A percentile compares a stretch with the other conserved stretches of the same genome.
Conservation (phyloP, 2,888 invertebrate species). For the Odontomyia ornata region DNA sequence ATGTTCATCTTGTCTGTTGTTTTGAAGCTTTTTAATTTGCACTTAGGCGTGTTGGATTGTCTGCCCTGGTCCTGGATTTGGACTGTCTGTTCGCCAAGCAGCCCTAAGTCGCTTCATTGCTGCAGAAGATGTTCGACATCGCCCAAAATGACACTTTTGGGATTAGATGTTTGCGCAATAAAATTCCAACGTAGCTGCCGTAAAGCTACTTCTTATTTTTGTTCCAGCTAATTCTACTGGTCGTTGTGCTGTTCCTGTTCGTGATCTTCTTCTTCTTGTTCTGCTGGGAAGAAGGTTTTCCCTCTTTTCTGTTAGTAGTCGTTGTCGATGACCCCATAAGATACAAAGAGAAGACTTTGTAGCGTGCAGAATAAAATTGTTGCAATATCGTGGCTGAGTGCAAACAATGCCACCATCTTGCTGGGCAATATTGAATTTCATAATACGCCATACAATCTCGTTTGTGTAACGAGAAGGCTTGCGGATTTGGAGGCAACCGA, state of each 20-base stretch:
- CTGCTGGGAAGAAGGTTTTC: neutral
- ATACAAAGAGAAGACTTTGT: neutral
- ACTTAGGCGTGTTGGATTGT: conserved; percentile 31
- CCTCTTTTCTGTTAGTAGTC: neutral
- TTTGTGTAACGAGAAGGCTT: neutral
- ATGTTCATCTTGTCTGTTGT: neutral
- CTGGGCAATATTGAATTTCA: neutral
- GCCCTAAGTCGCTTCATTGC: neutral
- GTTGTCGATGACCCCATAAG: neutral
- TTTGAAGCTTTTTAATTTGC: conserved; percentile 22
- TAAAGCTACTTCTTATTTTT: conserved; percentile 20
- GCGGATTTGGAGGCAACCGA: neutral
- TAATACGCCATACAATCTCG: neutral
- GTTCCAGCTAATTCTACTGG: neutral
- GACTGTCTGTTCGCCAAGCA: neutral
- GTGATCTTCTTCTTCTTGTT: neutral
- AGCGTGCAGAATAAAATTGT: neutral
- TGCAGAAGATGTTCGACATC: neutral
- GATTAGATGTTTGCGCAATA: conserved; percentile 37
- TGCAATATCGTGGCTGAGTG: neutral
- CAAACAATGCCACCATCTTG: neutral
- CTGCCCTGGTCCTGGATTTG: neutral
- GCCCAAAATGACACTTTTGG: conserved; percentile 38
- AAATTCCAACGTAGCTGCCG: conserved; percentile 31
- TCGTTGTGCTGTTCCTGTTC: neutral